phyloP scores from a whole-genome alignment of 2,113 vertebrate genomes.

The Genyomyrus donnyi region DNA sequence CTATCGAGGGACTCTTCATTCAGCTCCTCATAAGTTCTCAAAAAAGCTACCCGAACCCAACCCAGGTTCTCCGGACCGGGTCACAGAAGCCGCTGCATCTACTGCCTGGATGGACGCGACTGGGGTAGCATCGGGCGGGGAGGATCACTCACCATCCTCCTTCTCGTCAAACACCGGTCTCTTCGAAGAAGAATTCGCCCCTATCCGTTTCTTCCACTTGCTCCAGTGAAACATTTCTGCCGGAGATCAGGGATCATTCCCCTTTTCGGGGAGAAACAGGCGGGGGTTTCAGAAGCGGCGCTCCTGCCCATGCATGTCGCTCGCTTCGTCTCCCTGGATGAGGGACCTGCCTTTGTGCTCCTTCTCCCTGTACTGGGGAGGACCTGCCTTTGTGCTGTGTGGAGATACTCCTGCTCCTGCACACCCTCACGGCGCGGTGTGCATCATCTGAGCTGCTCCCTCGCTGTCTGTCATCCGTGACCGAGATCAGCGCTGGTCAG shows the following conservation, averaged over 20 bases:
- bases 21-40: neutral
- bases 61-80: neutral
- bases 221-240: constrained; percentile 90
- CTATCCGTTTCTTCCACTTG: constrained; percentile 98
- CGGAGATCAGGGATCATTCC: constrained; percentile 75
- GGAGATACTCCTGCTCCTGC: neutral
- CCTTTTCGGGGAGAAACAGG: constrained; percentile 56
- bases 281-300: neutral
- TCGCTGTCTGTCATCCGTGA: neutral
- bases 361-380: neutral
- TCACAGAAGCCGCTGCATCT: too few relatives aligned
- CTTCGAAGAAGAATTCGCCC: constrained; percentile 84
- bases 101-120: neutral
- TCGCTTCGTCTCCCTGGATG: neutral
- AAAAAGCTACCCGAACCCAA: neutral
- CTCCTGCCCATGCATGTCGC: neutral
- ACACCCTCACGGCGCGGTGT: neutral
- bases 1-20: neutral
- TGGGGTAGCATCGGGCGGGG: neutral
- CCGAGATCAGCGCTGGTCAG: constrained; percentile 1
- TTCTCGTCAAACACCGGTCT: constrained; percentile 92
- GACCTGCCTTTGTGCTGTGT: neutral
- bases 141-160: constrained; percentile 79
- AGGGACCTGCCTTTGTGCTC: neutral
- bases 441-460: neutral